Conservation (phyloP, 2,797 vertebrate genomes). For the Protonibea diacanthus region DNA sequence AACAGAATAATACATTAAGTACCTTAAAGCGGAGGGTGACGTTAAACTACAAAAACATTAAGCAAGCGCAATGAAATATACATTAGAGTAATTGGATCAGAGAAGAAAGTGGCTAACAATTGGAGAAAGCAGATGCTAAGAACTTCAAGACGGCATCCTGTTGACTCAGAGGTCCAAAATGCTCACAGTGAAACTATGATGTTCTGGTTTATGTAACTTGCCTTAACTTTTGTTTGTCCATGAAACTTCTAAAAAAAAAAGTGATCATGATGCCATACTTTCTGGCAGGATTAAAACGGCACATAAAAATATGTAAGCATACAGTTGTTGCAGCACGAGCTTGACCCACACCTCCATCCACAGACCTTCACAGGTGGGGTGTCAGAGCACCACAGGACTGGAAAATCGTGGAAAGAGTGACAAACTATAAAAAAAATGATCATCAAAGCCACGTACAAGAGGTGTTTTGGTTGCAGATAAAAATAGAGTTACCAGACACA, state of each 20-base stretch:
- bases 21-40: constrained; percentile 73
- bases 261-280: constrained; percentile 12
- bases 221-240: constrained; percentile 1
- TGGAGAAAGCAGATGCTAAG: constrained; percentile 57
- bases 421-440: constrained; percentile 44
- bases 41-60: constrained; percentile 80
- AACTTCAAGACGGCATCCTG: constrained; percentile 6
- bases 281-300: constrained; percentile 5
- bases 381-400: constrained; percentile 43
- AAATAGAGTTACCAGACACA: constrained; percentile 68
- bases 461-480: constrained; percentile 68
- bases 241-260: not conserved
- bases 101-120: constrained; percentile 57
- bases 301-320: not conserved
- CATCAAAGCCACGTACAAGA: constrained; percentile 55
- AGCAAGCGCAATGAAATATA: constrained; percentile 82
- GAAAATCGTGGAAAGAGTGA: constrained; percentile 14
- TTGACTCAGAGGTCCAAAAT: constrained; percentile 3
- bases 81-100: constrained; percentile 80
- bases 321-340: not conserved
- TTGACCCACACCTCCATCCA: not conserved
- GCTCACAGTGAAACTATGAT: not conserved
- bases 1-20: constrained; percentile 86
- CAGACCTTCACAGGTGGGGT: constrained; percentile 19
- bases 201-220: not conserved